These are phyloP conservation scores for Pammene fasciana DNA, from an alignment of 2,888 invertebrate species.

Conservation along the genomic window DNA sequence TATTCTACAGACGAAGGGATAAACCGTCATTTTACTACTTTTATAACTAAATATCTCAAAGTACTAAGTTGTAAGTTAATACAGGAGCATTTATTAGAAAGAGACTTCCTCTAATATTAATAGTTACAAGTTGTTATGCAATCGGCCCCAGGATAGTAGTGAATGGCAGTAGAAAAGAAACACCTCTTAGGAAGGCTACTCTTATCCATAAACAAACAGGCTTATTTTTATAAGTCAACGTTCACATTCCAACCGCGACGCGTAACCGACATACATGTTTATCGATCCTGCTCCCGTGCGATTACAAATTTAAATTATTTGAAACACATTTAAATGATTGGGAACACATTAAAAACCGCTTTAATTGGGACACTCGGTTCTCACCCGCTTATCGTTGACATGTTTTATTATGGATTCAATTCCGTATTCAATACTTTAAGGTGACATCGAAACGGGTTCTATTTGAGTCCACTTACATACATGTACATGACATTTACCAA, in stretches of 20 bases:
- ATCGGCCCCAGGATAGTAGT: no score
- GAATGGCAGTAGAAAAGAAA: not conserved
- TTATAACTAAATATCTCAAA: no score
- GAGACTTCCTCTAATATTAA: no score
- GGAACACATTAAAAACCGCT: slow-evolving; percentile 37
- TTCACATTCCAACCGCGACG: slow-evolving; percentile 7
- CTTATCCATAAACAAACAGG: not conserved
- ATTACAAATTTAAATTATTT: slow-evolving; percentile 43
- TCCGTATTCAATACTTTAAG: slow-evolving; percentile 29
- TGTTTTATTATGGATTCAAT: slow-evolving; percentile 33
- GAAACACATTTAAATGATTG: slow-evolving; percentile 38
- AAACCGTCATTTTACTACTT: no score
- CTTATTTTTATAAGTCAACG: not conserved
- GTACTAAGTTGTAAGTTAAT: no score
- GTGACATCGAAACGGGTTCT: slow-evolving; percentile 26
- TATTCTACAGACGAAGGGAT: no score
- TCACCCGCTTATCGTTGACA: slow-evolving; percentile 33
- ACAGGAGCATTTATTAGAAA: no score
- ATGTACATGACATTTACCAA: not conserved
- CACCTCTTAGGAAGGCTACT: not conserved
- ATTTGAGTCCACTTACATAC: not conserved
- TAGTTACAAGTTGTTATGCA: no score
- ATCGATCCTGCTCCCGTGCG: slow-evolving; percentile 28
- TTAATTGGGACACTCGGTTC: slow-evolving; percentile 38
- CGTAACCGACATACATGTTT: slow-evolving; percentile 16